Percentiles rank a stretch among this genome's conserved stretches.
Evolutionary conservation across 2,888 invertebrate genomes (phyloP).

Genomic region (Oligia fasciuncula): DNA sequence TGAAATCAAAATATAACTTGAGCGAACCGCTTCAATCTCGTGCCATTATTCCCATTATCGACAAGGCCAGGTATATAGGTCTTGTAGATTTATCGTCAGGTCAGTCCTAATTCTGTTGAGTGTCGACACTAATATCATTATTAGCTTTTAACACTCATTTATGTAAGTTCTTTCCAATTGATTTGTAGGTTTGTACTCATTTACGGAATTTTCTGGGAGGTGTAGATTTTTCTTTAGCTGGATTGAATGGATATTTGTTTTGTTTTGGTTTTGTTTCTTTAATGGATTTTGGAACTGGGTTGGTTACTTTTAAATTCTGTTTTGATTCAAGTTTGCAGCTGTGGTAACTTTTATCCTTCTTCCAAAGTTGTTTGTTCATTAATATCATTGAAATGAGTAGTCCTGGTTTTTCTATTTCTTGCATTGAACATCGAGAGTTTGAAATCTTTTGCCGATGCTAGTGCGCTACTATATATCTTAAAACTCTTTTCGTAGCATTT

Average conservation of each 20-base stretch:
- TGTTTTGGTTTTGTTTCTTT: not conserved
- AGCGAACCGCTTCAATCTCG: slow-evolving; percentile 6
- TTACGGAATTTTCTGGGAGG: slow-evolving; percentile 27
- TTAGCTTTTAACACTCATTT: slow-evolving; percentile 37
- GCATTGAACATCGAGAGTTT: too few species aligned
- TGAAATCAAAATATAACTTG: slow-evolving; percentile 13
- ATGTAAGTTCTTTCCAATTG: slow-evolving; percentile 25
- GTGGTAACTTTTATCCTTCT: too few species aligned
- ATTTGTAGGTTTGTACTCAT: slow-evolving; percentile 42
- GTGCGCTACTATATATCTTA: too few species aligned
- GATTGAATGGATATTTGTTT: not conserved
- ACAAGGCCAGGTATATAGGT: slow-evolving; percentile 59
- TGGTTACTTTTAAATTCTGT: not conserved
- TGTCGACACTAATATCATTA: slow-evolving; percentile 45
- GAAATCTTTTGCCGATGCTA: too few species aligned
- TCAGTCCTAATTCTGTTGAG: slow-evolving; percentile 54
- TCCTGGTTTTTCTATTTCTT: too few species aligned
- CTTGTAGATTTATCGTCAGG: slow-evolving; percentile 57
- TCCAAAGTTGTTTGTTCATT: too few species aligned
- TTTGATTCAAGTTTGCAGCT: not conserved
- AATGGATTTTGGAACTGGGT: not conserved
- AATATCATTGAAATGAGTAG: too few species aligned
- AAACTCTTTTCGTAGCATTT: too few species aligned
- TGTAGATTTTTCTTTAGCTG: not conserved
- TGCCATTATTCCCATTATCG: slow-evolving; percentile 28